Conservation (phyloP, 2,888 invertebrate species). For the Lamproptera curius region DNA sequence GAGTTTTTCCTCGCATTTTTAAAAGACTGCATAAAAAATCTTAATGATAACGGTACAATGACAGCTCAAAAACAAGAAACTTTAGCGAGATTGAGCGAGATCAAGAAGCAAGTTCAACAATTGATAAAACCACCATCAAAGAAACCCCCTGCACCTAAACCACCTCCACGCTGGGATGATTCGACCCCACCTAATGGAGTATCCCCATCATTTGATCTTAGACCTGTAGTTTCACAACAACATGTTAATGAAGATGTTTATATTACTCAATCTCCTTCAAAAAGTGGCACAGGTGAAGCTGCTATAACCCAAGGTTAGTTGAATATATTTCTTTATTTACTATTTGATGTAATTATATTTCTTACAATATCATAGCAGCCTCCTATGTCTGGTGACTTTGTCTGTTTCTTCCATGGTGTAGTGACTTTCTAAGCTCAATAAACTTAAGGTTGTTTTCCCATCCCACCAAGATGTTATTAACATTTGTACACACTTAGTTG, state of each 20-base stretch:
- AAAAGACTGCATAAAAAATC: slow-evolving; percentile 81
- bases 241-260: slow-evolving; percentile 62
- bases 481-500: too few relatives aligned
- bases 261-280: slow-evolving; percentile 47
- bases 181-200: slow-evolving; percentile 67
- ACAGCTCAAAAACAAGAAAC: slow-evolving; percentile 80
- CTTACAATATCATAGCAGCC: too few relatives aligned
- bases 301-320: slow-evolving; percentile 41
- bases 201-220: slow-evolving; percentile 66
- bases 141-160: slow-evolving; percentile 64
- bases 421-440: too few relatives aligned
- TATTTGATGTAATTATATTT: too few relatives aligned
- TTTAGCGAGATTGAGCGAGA: slow-evolving; percentile 79
- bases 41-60: slow-evolving; percentile 60
- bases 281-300: slow-evolving; percentile 35
- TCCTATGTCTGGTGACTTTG: too few relatives aligned
- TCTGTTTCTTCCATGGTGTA: too few relatives aligned
- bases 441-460: too few relatives aligned
- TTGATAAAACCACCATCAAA: slow-evolving; percentile 51
- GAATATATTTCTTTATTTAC: background rate
- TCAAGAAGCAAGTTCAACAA: slow-evolving; percentile 79
- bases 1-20: slow-evolving; percentile 85
- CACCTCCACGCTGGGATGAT: slow-evolving; percentile 63
- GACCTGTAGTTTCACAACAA: slow-evolving; percentile 69
- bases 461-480: too few relatives aligned